Base-by-base conservation (phyloP, 2,113 vertebrate genomes). In the Camelus bactrianus region DNA sequence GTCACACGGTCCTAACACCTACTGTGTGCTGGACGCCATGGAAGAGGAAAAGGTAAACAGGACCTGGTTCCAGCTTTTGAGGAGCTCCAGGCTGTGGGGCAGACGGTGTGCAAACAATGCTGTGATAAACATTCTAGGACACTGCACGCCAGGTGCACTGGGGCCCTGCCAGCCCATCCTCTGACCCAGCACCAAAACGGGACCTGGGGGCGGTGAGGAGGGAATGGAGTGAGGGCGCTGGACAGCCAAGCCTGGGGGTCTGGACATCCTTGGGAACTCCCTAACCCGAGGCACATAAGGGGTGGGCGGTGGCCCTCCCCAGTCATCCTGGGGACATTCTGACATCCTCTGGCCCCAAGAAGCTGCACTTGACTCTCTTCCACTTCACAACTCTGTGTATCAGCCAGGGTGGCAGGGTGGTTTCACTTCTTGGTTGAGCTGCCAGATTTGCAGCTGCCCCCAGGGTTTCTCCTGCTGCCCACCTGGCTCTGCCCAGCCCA, bases 11-110 rank as follows among this genome's bases (percentile, higher is more conserved):
- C 69, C 32, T 52, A 17, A 62, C 1, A 76, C 48, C 35, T 42
- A 4, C 52, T 17, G 8, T 50, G 77, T 7, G 42, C 28, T 20
- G 3, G 20, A 19, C 13, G 1, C 46, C 0, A 0, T 2, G 22
- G 58, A 83, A 58, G 42, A 42, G 30, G 69, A 42, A 62, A 89
- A 30, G 20, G 52, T 6, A 10, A 13, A 2, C 2, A 1, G 30
- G 69, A 60, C 35, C 46, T 19, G 54, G 42, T 15, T 16, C 60
- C 24, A 58, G 70, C 48, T 50, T 86, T 72, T 0, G 38, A 1
- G 73, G 50, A 24, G 64, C 62, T 14, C 38, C 22, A 26, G 64
- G 81, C 20, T 38, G 3, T 2, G 17, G 50, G 13, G 52, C 52
- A 3, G 19, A 38, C 0, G n/a, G 22, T 11, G 2, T 8, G 10